phyloP scores from a whole-genome alignment of 2,113 vertebrate genomes.

The Mola mola region DNA sequence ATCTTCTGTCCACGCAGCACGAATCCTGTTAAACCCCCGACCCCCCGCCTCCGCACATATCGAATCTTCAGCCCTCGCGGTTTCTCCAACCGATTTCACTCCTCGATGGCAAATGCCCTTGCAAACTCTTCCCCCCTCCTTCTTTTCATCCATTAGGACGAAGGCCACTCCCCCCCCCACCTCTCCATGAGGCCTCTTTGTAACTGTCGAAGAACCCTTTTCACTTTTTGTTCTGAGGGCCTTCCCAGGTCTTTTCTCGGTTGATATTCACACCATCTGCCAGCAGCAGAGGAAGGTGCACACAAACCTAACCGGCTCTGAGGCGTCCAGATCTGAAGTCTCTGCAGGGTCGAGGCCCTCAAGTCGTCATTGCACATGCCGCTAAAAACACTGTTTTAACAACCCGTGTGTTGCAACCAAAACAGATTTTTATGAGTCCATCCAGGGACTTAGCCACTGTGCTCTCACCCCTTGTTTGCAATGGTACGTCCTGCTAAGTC shows the following conservation, averaged over 20 bases:
- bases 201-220: conserved; percentile 88
- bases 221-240: conserved; percentile 93
- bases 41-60: conserved; percentile 73
- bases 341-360: conserved; percentile 39
- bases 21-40: conserved; percentile 71
- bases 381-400: conserved; percentile 51
- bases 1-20: conserved; percentile 76
- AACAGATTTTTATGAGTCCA: conserved; percentile 50
- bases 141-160: conserved; percentile 78
- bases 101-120: conserved; percentile 71
- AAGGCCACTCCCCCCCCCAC: conserved; percentile 69
- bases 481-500: conserved; percentile 83
- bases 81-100: conserved; percentile 79
- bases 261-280: conserved; percentile 95
- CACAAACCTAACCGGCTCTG: conserved; percentile 66
- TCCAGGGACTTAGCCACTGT: conserved; percentile 25
- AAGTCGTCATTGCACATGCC: conserved; percentile 25
- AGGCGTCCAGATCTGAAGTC: conserved; percentile 34
- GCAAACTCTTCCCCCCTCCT: conserved; percentile 68
- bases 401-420: conserved; percentile 41
- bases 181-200: conserved; percentile 85
- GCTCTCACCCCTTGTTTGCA: conserved; percentile 80
- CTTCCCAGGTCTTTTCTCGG: conserved; percentile 88
- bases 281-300: conserved; percentile 80
- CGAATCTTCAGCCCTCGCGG: conserved; percentile 78